Base-by-base conservation (phyloP, 2,888 invertebrate genomes). In the Anoncus sp. region DNA sequence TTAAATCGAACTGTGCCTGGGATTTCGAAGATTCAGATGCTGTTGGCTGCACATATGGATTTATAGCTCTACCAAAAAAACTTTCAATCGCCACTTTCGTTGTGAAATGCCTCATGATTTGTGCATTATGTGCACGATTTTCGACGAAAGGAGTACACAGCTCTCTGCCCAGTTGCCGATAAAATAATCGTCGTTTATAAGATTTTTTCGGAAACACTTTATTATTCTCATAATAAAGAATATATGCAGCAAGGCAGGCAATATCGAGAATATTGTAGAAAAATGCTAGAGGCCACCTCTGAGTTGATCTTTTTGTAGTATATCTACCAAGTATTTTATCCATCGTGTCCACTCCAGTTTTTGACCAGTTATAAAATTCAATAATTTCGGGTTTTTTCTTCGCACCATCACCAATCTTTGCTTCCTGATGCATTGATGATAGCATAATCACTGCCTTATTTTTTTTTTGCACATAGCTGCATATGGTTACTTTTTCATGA, bases 401-500 rank as follows among this genome's bases (percentile, higher is more conserved):
- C 38, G 59, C 38, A 63, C 60, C 62, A 31, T 7, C 31, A 31
- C 31, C 7, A 5, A 77, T 73, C 53, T 43, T 49, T 24, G 70
- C 47, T 45, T 75, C 75, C 20, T 16, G 59, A 66, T 83, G 82
- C 82, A 85, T 83, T n/a, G 82, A 76, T 35, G 83, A 83, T 53
- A 84, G n/a, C 53, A 83, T 31, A 53, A 83, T 82, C 22, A 84
- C 82, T 22, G 75, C 75, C 65, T 31, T 31, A 31, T 31, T 31
- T 86, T 84, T 14, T 81, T 83, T 75, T 83, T 14, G 80, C 43
- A 82, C 84, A 66, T 84, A 83, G 5, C 81, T 81, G 31, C 84
- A 84, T 6, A 84, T 43, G 16, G 80, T 82, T 20, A 81, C 74
- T 62, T 84, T 80, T 75, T 84, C 81, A 20, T 82, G 79, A 49